Percentiles rank a stretch among this genome's conserved stretches.
phyloP scores from a whole-genome alignment of 64 coral and sea anemone species.

The Dendronephthya gigantea region DNA sequence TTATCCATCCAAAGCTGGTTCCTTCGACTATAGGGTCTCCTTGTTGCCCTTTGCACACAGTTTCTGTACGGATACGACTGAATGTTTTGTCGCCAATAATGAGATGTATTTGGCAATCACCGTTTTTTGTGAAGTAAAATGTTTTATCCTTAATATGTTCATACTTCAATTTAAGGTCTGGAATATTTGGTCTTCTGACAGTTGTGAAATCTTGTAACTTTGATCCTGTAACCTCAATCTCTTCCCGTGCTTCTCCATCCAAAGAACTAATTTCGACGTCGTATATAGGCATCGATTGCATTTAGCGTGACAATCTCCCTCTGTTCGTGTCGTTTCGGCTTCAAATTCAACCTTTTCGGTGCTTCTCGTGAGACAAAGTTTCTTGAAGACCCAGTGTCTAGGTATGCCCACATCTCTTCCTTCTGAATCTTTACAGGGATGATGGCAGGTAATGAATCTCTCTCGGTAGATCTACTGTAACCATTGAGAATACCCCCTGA shows the following conservation, averaged over 20 bases:
- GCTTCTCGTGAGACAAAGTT: conserved; percentile 2
- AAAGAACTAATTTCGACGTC: neutral
- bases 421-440: neutral
- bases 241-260: neutral
- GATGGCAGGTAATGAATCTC: neutral
- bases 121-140: neutral
- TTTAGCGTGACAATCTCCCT: neutral
- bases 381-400: neutral
- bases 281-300: neutral
- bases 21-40: neutral
- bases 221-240: neutral
- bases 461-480: neutral
- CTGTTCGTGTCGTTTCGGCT: neutral
- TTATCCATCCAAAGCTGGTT: neutral
- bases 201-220: neutral
- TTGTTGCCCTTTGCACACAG: neutral
- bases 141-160: neutral
- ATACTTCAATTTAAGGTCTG: neutral
- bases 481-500: neutral
- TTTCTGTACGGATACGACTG: neutral
- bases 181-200: neutral
- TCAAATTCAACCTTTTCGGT: neutral
- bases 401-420: neutral
- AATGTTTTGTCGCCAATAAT: conserved; percentile 7
- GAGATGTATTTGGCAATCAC: neutral